Conservation (phyloP, 2,888 invertebrate genomes). For the Leptopilina syphax region DNA sequence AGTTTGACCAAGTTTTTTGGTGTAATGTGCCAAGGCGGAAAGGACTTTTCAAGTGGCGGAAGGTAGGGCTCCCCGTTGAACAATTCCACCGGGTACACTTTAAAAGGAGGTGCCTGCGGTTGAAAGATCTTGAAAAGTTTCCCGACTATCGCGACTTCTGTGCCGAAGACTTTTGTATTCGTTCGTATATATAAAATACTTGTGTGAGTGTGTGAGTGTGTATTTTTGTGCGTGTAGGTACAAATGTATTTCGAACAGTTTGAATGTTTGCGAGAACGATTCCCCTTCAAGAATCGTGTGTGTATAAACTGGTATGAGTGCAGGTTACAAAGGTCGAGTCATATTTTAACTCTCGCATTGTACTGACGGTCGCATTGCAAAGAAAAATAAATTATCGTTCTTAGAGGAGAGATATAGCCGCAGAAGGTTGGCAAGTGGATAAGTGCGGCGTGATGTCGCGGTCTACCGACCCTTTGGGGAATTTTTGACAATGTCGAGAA, state of each 20-base stretch:
- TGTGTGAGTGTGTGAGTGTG: not conserved
- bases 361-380: constrained; percentile 64
- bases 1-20: constrained; percentile 51
- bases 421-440: constrained; percentile 23
- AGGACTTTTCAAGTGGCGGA: constrained; percentile 46
- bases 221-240: constrained; percentile 3
- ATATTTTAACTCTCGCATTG: constrained; percentile 68
- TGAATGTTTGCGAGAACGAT: constrained; percentile 43
- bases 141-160: constrained; percentile 52
- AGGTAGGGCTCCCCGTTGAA: constrained; percentile 51
- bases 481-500: constrained; percentile 33
- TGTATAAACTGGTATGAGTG: constrained; percentile 30
- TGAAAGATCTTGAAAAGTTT: constrained; percentile 54
- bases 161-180: constrained; percentile 44
- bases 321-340: constrained; percentile 61
- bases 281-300: constrained; percentile 8
- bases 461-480: constrained; percentile 31
- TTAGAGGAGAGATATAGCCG: not conserved
- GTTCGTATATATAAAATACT: not conserved
- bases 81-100: constrained; percentile 53
- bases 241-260: constrained; percentile 20
- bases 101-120: constrained; percentile 51
- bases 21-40: constrained; percentile 44
- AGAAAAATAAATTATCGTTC: constrained; percentile 66
- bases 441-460: constrained; percentile 34